These are phyloP conservation scores for Sphaerolaimus hirsutus DNA, from an alignment of 2,888 invertebrate genomes.

Conservation along the genomic window DNA sequence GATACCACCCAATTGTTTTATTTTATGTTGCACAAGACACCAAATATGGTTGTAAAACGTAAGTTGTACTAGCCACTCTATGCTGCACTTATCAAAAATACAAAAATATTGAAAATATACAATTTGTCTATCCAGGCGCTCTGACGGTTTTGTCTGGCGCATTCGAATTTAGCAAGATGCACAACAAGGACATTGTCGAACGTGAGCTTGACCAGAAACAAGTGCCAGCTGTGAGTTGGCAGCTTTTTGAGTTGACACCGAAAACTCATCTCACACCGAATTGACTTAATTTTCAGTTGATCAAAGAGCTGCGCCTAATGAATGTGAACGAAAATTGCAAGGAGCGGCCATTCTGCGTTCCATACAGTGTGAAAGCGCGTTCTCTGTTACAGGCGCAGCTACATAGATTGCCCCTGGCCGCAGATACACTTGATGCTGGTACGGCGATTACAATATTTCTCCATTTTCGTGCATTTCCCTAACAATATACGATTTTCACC, in stretches of 20 bases:
- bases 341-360: slow-evolving; percentile 66
- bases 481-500: too few species aligned
- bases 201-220: slow-evolving; percentile 78
- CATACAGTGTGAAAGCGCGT: slow-evolving; percentile 62
- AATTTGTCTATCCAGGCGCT: slow-evolving; percentile 33
- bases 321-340: slow-evolving; percentile 86
- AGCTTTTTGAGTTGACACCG: too few species aligned
- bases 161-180: slow-evolving; percentile 73
- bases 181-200: slow-evolving; percentile 77
- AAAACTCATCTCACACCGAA: too few species aligned
- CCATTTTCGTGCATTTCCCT: too few species aligned
- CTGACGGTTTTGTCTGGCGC: slow-evolving; percentile 90
- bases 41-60: slow-evolving; percentile 76
- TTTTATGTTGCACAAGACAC: slow-evolving; percentile 80
- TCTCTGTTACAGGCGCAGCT: slow-evolving; percentile 86
- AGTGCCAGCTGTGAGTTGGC: slow-evolving; percentile 62
- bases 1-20: slow-evolving; percentile 92
- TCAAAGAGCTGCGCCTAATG: slow-evolving; percentile 50
- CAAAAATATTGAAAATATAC: background rate
- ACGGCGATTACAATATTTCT: too few species aligned
- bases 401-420: slow-evolving; percentile 39
- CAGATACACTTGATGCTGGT: slow-evolving; percentile 26
- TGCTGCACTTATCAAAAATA: background rate
- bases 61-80: slow-evolving; percentile 10
- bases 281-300: slow-evolving; percentile 39